A percentile compares a stretch with the other conserved stretches of the same genome.
phyloP scores from a whole-genome alignment of 2,888 invertebrate species.

The Cephus pygmeus region DNA sequence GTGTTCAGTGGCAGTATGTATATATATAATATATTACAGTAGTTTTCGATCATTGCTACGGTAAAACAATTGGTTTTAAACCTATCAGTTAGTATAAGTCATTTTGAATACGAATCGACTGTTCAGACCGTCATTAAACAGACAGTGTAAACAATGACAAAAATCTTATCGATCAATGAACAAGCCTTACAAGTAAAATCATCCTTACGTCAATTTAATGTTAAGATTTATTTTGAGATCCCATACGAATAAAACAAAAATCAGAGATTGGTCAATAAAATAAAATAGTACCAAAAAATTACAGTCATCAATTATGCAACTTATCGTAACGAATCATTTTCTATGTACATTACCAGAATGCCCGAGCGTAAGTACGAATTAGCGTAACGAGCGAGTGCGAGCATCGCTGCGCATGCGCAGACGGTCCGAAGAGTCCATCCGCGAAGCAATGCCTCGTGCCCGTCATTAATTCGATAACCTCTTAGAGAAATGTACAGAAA shows the following conservation, averaged over 20 bases:
- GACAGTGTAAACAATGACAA: not conserved
- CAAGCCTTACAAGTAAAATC: constrained; percentile 10
- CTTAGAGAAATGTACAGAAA: constrained; percentile 44
- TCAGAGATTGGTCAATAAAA: constrained; percentile 14
- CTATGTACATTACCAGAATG: constrained; percentile 8
- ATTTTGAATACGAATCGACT: constrained; percentile 5
- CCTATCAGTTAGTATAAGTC: constrained; percentile 19
- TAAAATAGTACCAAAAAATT: not conserved
- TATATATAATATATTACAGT: constrained; percentile 44
- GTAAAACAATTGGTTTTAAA: constrained; percentile 32
- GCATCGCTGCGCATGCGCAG: not conserved
- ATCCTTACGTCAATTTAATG: constrained; percentile 5
- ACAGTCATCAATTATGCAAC: not conserved
- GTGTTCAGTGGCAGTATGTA: constrained; percentile 65
- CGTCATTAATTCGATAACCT: constrained; percentile 17
- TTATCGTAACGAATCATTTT: not conserved
- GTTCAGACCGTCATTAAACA: constrained; percentile 8
- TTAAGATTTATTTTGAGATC: constrained; percentile 8
- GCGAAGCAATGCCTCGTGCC: not conserved
- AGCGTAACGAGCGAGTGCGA: not conserved
- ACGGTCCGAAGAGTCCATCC: not conserved
- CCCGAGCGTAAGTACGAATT: not conserved
- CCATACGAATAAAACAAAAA: constrained; percentile 6
- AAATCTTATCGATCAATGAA: constrained; percentile 12
- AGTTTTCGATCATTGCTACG: constrained; percentile 30